Percentiles rank a stretch among this genome's conserved stretches.
Evolutionary conservation across 2,113 vertebrate species (phyloP).

Genomic region (Alexandromys fortis): DNA sequence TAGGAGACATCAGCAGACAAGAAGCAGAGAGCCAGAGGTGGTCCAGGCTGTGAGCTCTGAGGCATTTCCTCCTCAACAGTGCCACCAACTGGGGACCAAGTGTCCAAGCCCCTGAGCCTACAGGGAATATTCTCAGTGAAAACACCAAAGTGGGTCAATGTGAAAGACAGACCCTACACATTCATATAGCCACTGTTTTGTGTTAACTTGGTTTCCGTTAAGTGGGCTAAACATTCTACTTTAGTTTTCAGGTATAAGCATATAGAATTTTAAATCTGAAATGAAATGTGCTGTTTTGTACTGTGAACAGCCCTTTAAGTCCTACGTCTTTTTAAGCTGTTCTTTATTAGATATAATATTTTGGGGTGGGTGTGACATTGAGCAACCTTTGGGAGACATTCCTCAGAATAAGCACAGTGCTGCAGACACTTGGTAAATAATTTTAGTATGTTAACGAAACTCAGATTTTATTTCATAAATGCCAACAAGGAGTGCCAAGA

Average conservation of each 20-base stretch:
- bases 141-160: neutral
- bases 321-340: neutral
- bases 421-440: neutral
- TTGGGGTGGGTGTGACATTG: neutral
- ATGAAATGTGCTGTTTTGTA: neutral
- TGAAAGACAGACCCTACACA: neutral
- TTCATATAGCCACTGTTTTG: neutral
- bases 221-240: neutral
- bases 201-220: conserved; percentile 41
- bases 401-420: neutral
- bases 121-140: neutral
- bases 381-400: neutral
- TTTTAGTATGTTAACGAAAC: conserved; percentile 22
- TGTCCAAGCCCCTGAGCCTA: neutral
- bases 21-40: neutral
- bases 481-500: neutral
- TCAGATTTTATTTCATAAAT: conserved; percentile 11
- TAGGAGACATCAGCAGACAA: neutral
- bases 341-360: conserved; percentile 7
- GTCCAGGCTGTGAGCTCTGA: neutral
- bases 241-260: neutral
- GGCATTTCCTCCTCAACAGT: neutral
- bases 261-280: conserved; percentile 30
- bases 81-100: neutral
- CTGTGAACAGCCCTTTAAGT: neutral